phyloP scores from a whole-genome alignment of 2,113 vertebrate genomes.

The Actenoides lindsayi region DNA sequence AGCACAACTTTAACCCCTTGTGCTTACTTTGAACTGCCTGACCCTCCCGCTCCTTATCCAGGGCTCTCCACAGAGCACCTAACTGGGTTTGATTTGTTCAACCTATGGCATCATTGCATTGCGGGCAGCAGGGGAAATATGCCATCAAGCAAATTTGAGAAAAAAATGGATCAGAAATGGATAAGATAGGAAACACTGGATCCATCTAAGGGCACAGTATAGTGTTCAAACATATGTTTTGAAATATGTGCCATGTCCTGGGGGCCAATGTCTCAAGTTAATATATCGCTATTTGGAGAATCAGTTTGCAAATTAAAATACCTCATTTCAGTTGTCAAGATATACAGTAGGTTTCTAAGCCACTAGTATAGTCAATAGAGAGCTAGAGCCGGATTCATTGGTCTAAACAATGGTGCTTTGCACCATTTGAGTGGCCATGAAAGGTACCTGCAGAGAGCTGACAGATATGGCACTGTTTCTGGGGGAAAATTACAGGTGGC shows the following conservation, averaged over 20 bases:
- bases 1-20: not conserved
- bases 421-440: accelerated
- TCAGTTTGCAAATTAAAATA: not conserved
- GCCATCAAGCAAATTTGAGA: not conserved
- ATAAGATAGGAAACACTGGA: not conserved
- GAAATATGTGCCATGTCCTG: not conserved
- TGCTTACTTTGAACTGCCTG: not conserved
- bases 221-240: not conserved
- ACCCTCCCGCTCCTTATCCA: not conserved
- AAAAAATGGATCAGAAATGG: not conserved
- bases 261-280: not conserved
- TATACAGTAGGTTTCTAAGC: not conserved
- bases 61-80: not conserved
- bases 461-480: not conserved
- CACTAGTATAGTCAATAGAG: not conserved
- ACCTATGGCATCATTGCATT: not conserved
- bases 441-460: not conserved
- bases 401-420: not conserved
- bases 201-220: not conserved
- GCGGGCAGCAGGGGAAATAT: not conserved
- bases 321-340: not conserved
- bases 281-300: not conserved
- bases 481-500: not conserved
- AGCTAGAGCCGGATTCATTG: not conserved
- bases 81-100: not conserved